A percentile compares a stretch with the other conserved stretches of the same genome.
Evolutionary conservation across 1,140 invertebrate genomes (phyloP).

Genomic region (Lysiphlebus fabarum): DNA sequence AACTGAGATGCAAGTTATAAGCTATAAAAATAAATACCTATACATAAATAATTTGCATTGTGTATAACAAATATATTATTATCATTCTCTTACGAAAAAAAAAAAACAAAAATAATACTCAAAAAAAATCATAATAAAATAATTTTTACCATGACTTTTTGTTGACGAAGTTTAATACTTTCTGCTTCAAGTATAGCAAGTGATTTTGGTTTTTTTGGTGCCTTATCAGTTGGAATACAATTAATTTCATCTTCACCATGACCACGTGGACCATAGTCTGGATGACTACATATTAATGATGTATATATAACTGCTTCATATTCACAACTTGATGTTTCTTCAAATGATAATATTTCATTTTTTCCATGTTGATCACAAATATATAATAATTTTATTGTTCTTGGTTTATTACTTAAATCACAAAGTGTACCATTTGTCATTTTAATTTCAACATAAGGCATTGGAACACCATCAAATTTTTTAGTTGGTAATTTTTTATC

Average conservation of each 20-base stretch:
- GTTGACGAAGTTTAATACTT: slow-evolving; percentile 65
- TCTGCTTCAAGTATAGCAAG: slow-evolving; percentile 71
- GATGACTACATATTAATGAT: slow-evolving; percentile 81
- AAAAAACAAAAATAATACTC: slow-evolving; percentile 16
- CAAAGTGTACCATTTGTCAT: slow-evolving; percentile 84
- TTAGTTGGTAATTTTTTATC: slow-evolving; percentile 59
- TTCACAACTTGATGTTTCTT: slow-evolving; percentile 90
- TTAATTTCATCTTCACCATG: slow-evolving; percentile 77
- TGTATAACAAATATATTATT: slow-evolving; percentile 14
- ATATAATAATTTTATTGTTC: slow-evolving; percentile 77
- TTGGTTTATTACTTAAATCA: slow-evolving; percentile 80
- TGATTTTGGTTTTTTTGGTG: slow-evolving; percentile 71
- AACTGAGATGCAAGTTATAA: too few species aligned
- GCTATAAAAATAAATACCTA: too few species aligned
- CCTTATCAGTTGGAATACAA: slow-evolving; percentile 69
- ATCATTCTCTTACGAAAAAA: slow-evolving; percentile 20
- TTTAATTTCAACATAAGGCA: slow-evolving; percentile 80
- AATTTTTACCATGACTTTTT: slow-evolving; percentile 55
- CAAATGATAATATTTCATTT: slow-evolving; percentile 88
- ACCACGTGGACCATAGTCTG: slow-evolving; percentile 81
- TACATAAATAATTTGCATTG: not conserved
- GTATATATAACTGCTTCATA: slow-evolving; percentile 89
- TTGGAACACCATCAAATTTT: slow-evolving; percentile 80
- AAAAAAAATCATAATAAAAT: not conserved
- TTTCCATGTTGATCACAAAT: slow-evolving; percentile 83